A percentile compares a stretch with the other conserved stretches of the same genome.
Evolutionary conservation across 2,113 vertebrate genomes (phyloP).

Genomic region (Dicaeum eximium): DNA sequence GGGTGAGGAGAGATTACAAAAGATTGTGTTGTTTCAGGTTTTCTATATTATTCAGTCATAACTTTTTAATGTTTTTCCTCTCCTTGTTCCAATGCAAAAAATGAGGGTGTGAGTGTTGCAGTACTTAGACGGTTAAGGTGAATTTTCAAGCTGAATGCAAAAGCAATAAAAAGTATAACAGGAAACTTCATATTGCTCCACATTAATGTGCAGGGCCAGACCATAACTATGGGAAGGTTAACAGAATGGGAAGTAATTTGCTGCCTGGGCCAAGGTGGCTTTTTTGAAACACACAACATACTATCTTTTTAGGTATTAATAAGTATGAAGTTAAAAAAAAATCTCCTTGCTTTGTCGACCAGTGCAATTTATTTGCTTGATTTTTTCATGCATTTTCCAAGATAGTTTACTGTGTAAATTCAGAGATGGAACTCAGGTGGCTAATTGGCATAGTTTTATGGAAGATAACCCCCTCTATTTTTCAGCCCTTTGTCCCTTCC

Average conservation of each 20-base stretch:
- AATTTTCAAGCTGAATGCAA: constrained; percentile 19
- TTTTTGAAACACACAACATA: not conserved
- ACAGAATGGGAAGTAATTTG: constrained; percentile 55
- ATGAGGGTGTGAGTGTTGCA: not conserved
- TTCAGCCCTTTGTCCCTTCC: not conserved
- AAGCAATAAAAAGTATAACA: constrained; percentile 70
- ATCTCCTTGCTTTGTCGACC: not conserved
- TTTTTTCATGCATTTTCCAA: not conserved
- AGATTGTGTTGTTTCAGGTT: not conserved
- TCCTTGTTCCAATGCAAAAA: not conserved
- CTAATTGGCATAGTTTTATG: not conserved
- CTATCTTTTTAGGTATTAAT: not conserved
- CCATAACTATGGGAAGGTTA: constrained; percentile 65
- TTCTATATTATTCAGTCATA: not conserved
- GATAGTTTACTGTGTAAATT: not conserved
- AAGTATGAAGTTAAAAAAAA: not conserved
- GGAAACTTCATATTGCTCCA: constrained; percentile 74
- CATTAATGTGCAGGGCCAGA: constrained; percentile 69
- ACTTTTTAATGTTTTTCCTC: not conserved
- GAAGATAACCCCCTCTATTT: not conserved
- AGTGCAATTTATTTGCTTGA: not conserved
- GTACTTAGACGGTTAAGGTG: not conserved
- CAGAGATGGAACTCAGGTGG: not conserved
- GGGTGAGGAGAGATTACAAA: not conserved
- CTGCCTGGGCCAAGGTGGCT: constrained; percentile 64